Base-by-base conservation (phyloP, 2,113 vertebrate species). In the Eolophus roseicapilla region DNA sequence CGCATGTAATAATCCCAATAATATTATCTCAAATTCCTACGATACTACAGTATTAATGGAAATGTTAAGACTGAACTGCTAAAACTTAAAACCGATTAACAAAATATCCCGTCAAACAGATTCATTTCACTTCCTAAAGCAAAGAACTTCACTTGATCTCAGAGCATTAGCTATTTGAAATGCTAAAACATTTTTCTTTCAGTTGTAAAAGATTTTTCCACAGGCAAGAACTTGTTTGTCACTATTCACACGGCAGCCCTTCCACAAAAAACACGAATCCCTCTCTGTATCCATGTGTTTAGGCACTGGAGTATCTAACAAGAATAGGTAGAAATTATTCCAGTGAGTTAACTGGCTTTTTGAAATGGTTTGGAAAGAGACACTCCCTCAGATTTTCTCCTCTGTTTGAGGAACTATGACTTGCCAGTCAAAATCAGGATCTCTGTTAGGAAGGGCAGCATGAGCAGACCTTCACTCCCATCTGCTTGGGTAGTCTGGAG, bases 71-170 rank as follows among this genome's bases (percentile, higher is more conserved):
- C 95, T 73, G 37, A 96, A 96, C 90, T 76, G 80, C 88, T 90
- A 19, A 94, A 96, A 93, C 90, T 90, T 93, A 95, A 96, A 93
- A 78, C 90, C 15, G 64, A 96, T 96, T 97, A 96, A 97, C 88
- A 91, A 96, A 96, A 95, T 88, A 92, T 75, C 95, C 90, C 9
- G 3, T 93, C 92, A 86, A 75, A 77, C 79, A 94, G 92, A 82
- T 90, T 95, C 82, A 91, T 88, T 96, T 92, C 79, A 78, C 95
- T 94, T 97, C 93, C 95, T 89, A 92, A 92, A 97, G 96, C 93
- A 46, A 95, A 93, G 92, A 78, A 68, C 52, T 96, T 63, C 85
- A 78, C 83, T 95, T 95, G 76, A 92, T 92, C 95, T 88, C 80
- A 29, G 43, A 93, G 95, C 92, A 90, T 93, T 83, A 96, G 92